A percentile compares a stretch with the other conserved stretches of the same genome.
These are phyloP conservation scores for Prunella fulvescens DNA, from an alignment of 2,113 vertebrate genomes.

Conservation along the genomic window DNA sequence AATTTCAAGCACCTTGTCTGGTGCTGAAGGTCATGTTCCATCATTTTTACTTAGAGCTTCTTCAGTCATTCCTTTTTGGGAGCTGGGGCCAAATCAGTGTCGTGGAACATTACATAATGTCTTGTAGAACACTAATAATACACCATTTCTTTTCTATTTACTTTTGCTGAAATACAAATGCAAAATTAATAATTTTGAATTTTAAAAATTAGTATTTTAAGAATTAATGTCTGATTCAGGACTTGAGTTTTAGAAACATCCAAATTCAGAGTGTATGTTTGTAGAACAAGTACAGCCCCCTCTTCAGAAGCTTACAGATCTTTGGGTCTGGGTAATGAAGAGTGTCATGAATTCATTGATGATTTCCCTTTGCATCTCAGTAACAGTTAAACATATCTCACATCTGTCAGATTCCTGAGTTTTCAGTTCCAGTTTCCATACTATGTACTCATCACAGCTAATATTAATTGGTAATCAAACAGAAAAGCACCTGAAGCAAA, in stretches of 20 bases:
- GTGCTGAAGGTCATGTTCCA: background rate
- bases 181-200: background rate
- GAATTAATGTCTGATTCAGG: background rate
- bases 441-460: background rate
- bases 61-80: background rate
- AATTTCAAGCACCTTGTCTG: background rate
- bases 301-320: background rate
- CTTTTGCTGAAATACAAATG: background rate
- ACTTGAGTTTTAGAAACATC: background rate
- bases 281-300: background rate
- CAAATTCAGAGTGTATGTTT: background rate
- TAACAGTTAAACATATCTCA: background rate
- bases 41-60: background rate
- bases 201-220: background rate
- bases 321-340: background rate
- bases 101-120: background rate
- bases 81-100: background rate
- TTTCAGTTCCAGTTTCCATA: background rate
- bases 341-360: background rate
- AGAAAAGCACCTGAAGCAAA: conserved; percentile 2
- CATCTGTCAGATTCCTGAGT: background rate
- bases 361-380: background rate
- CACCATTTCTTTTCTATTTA: background rate
- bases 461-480: background rate
- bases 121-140: background rate